phyloP scores from a whole-genome alignment of 2,888 invertebrate genomes.

The Tetragonula carbonaria region DNA sequence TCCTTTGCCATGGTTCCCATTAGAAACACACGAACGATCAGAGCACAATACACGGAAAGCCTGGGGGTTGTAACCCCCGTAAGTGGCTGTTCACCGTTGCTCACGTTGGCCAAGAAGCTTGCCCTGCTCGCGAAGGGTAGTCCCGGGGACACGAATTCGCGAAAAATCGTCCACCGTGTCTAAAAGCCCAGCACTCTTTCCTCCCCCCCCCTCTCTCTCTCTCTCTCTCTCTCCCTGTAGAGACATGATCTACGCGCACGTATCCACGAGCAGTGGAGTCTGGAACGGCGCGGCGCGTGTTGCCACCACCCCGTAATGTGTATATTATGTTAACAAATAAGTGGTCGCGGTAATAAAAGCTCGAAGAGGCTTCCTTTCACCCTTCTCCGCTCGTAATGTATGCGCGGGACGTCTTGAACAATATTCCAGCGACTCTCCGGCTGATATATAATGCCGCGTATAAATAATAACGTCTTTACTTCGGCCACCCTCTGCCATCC shows the following conservation, averaged over 20 bases:
- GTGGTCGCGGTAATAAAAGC: conserved; percentile 81
- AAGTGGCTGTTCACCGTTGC: conserved; percentile 48
- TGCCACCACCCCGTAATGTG: conserved; percentile 77
- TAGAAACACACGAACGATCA: conserved; percentile 55
- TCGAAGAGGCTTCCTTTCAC: conserved; percentile 30
- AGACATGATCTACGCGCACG: conserved; percentile 17
- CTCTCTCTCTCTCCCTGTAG: conserved; percentile 20
- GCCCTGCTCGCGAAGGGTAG: background rate
- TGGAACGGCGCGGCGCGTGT: conserved; percentile 65
- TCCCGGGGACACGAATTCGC: conserved; percentile 38
- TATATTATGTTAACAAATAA: conserved; percentile 83
- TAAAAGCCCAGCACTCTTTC: conserved; percentile 70
- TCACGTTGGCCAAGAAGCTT: conserved; percentile 27
- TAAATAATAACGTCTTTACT: conserved; percentile 79
- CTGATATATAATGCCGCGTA: conserved; percentile 80
- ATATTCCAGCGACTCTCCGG: conserved; percentile 79
- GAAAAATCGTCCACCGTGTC: conserved; percentile 78
- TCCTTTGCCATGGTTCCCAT: conserved; percentile 46
- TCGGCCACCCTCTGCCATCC: conserved; percentile 34
- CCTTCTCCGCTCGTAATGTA: conserved; percentile 74
- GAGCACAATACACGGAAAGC: conserved; percentile 12
- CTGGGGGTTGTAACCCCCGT: conserved; percentile 8
- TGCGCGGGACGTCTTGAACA: conserved; percentile 81
- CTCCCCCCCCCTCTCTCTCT: conserved; percentile 26
- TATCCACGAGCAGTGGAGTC: conserved; percentile 12